Evolutionary conservation across 2,888 invertebrate genomes (phyloP), one percentile per base, ranked within the genome.

Genomic region (Iselma pallidipennis): DNA sequence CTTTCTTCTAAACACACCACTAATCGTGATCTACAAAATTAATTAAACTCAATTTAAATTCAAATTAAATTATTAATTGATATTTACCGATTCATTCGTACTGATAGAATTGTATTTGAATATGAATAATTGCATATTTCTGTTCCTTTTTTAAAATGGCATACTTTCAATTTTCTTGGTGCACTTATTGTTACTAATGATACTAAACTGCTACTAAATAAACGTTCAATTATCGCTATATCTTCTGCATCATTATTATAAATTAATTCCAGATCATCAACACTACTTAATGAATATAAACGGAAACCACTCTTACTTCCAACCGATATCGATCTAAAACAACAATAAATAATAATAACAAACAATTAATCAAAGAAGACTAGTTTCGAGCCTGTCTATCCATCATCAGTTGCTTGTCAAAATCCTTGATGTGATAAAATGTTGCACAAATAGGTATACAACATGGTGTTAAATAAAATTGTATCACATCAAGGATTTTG

Each of bases 1-100:
- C 95, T 95, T 82, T 98, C 98, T 83, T 98, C 98, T 76, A 99
- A 85, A 82, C 98, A 98, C 71, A 99, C 98, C 70, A 99, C 91
- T 81, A 99, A 85, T 77, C 98, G 88, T 21, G 74, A 72, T 65
- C 80, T 80, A 57, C 14, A 52, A 71, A 33, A 45, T n/a, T 12
- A 61, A 31, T 31, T 55, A 59, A 49, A 25, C 10, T 49, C 1
- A 23, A n/a, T n/a, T 28, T 16, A 16, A 37, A 25, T 55, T 28
- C 26, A 29, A 14, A 48, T 25, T 26, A 12, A 28, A 14, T 6
- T 4, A 25, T 23, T 26, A 25, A 50, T 50, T 25, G 1, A 3
- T 10, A 51, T 92, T 78, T 91, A 92, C 83, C 98, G 89, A 83
- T 98, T 98, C 66, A 98, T 87, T 83, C 95, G 95, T 64, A 98